Percentiles rank a stretch among this genome's conserved stretches.
phyloP scores from a whole-genome alignment of 2,113 vertebrate genomes.

The Menidia beryllina region DNA sequence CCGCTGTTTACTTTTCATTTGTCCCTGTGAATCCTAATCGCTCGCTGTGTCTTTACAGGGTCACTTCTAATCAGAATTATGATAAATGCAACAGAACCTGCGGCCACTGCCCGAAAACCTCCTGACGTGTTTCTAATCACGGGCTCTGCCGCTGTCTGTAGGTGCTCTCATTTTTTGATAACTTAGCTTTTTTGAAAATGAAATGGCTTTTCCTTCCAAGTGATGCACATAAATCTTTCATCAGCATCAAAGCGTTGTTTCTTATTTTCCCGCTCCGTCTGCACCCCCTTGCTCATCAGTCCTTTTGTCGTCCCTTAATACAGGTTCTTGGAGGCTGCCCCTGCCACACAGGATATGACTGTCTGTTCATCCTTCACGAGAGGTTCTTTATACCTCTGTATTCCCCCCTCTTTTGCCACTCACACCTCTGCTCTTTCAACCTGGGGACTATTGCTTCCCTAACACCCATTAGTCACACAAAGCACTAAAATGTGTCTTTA shows the following conservation, averaged over 20 bases:
- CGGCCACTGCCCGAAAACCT: conserved; percentile 1
- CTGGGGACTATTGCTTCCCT: conserved; percentile 43
- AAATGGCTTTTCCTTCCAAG: conserved; percentile 10
- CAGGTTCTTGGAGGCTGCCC: not conserved
- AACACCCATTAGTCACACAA: conserved; percentile 49
- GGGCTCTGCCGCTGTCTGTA: not conserved
- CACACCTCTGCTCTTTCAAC: conserved; percentile 45
- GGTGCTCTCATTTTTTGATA: conserved; percentile 41
- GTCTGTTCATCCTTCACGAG: conserved; percentile 40
- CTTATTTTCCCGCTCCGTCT: not conserved
- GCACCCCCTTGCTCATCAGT: not conserved
- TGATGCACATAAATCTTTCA: conserved; percentile 12
- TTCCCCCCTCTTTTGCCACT: conserved; percentile 26
- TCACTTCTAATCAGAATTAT: conserved; percentile 62
- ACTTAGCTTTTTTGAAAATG: conserved; percentile 40
- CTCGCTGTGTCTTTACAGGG: conserved; percentile 30
- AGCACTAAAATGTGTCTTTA: conserved; percentile 26
- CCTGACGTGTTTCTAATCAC: conserved; percentile 13
- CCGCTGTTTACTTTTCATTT: conserved; percentile 72
- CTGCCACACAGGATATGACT: conserved; percentile 16
- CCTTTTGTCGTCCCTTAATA: not conserved
- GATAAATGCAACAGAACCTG: conserved; percentile 37
- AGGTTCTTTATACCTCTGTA: conserved; percentile 50
- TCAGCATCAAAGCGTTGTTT: not conserved
- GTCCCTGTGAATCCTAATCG: conserved; percentile 67